Evolutionary conservation across 1,140 invertebrate species (phyloP).

Genomic region (Drosophila navojoa): DNA sequence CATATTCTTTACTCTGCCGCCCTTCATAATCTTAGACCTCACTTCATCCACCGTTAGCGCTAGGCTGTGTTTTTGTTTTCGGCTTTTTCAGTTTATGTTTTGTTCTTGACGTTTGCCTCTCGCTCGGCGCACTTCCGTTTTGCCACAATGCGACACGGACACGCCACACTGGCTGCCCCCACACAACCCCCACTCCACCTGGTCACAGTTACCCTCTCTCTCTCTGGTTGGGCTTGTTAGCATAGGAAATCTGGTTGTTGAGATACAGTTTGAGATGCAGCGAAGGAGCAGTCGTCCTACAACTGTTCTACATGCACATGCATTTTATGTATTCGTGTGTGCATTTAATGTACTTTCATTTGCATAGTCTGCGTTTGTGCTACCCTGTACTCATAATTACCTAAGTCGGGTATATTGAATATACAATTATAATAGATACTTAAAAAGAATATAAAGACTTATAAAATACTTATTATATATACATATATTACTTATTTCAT

Average conservation of each 20-base stretch:
- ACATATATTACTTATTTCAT: not conserved
- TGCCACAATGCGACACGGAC: conserved; percentile 35
- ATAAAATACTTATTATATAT: not conserved
- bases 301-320: conserved; percentile 15
- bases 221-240: conserved; percentile 3
- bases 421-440: not conserved
- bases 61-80: conserved; percentile 30
- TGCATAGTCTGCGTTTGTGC: conserved; percentile 13
- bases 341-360: conserved; percentile 32
- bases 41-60: not conserved
- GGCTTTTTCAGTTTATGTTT: conserved; percentile 22
- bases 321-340: not conserved
- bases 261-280: conserved; percentile 12
- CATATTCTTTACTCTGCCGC: not conserved
- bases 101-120: conserved; percentile 25
- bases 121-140: conserved; percentile 39
- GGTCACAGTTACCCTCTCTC: not conserved
- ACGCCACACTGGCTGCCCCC: conserved; percentile 23
- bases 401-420: not conserved
- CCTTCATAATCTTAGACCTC: conserved; percentile 1
- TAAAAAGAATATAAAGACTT: no score
- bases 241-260: conserved; percentile 17
- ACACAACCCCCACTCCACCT: not conserved
- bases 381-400: not conserved
- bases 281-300: conserved; percentile 7